These are phyloP conservation scores for Solenodon paradoxus DNA, from an alignment of 2,113 vertebrate genomes.

Conservation along the genomic window DNA sequence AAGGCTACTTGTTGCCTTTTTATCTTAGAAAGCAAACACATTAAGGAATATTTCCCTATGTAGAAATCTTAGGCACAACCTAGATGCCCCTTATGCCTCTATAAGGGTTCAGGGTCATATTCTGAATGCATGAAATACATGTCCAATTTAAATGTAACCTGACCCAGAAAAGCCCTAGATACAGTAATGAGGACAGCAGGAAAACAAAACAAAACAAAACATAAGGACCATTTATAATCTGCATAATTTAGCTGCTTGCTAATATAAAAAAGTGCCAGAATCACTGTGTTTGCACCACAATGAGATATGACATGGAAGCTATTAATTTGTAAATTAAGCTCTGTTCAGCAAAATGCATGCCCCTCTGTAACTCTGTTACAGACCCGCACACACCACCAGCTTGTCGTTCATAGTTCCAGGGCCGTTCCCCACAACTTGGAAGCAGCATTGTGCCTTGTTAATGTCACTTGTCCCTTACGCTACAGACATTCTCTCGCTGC, in stretches of 20 bases:
- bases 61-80: background rate
- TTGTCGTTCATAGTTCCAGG: background rate
- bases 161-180: slow-evolving; percentile 22
- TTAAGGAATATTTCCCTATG: background rate
- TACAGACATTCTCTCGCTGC: background rate
- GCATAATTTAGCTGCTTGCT: slow-evolving; percentile 27
- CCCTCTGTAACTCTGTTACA: slow-evolving; percentile 19
- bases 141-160: slow-evolving; percentile 46
- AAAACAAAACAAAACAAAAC: background rate
- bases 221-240: slow-evolving; percentile 14
- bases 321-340: slow-evolving; percentile 52
- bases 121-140: slow-evolving; percentile 4
- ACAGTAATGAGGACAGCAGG: slow-evolving; percentile 7
- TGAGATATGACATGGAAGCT: slow-evolving; percentile 13
- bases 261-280: slow-evolving; percentile 21
- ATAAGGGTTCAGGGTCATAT: background rate
- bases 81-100: background rate
- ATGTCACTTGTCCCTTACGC: background rate
- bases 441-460: background rate
- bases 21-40: background rate
- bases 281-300: background rate
- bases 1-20: slow-evolving; percentile 1
- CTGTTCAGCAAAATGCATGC: background rate
- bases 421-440: background rate
- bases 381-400: background rate